A percentile compares a stretch with the other conserved stretches of the same genome.
phyloP scores from a whole-genome alignment of 2,113 vertebrate species.

The Chamaetylas fuelleborni region DNA sequence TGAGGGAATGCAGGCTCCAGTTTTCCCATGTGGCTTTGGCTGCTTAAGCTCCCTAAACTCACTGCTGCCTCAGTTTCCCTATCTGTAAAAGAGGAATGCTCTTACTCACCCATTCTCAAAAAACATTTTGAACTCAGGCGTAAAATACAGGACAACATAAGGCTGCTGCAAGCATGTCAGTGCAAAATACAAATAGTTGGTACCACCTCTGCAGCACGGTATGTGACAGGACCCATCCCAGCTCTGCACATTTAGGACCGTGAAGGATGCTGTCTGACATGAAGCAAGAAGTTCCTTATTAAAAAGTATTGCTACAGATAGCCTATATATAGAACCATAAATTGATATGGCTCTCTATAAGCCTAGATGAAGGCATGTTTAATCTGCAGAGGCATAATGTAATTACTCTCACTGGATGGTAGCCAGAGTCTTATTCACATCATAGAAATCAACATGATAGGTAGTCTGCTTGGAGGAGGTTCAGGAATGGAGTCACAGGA shows the following conservation, averaged over 20 bases:
- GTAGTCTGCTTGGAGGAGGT: constrained; percentile 62
- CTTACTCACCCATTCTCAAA: background rate
- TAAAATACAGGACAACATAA: background rate
- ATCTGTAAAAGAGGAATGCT: background rate
- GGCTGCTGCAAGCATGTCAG: background rate
- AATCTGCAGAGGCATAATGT: constrained; percentile 58
- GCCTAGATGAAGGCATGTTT: constrained; percentile 39
- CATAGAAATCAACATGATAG: constrained; percentile 55
- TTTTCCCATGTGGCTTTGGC: background rate
- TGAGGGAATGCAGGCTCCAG: background rate
- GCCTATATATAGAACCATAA: constrained; percentile 49
- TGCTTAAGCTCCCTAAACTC: background rate
- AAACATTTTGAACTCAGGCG: background rate
- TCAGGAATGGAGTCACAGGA: constrained; percentile 65
- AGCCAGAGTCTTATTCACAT: constrained; percentile 61
- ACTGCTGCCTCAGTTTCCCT: background rate
- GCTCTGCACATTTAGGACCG: background rate
- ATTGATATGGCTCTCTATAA: constrained; percentile 35
- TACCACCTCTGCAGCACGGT: background rate
- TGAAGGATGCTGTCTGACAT: constrained; percentile 8
- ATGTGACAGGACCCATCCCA: background rate
- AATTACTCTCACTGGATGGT: constrained; percentile 52
- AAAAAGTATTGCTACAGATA: constrained; percentile 54
- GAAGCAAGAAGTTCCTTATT: constrained; percentile 26
- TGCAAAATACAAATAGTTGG: background rate